These are phyloP conservation scores for Thripadectes ignobilis DNA, from an alignment of 2,797 vertebrate species.

Conservation along the genomic window DNA sequence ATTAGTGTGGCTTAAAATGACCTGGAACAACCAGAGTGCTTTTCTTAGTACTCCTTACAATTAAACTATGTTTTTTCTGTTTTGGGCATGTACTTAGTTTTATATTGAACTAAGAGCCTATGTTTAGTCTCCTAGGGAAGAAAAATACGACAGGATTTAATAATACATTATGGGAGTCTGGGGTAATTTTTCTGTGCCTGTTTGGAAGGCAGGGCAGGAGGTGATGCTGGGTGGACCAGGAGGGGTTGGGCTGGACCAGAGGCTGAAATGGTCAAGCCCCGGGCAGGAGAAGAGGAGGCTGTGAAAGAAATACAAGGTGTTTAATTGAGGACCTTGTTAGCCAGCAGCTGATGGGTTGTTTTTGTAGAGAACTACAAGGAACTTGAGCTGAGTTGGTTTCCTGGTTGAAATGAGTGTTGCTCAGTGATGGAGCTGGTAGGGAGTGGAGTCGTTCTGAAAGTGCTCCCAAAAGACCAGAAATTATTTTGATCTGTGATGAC, in stretches of 20 bases:
- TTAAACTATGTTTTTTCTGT: constrained; percentile 13
- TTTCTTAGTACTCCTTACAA: neutral
- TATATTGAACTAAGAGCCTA: constrained; percentile 16
- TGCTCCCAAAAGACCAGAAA: neutral
- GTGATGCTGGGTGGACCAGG: neutral
- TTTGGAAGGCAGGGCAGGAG: neutral
- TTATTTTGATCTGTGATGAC: neutral
- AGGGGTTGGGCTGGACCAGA: neutral
- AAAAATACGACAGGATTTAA: constrained; percentile 25
- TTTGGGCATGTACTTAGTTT: constrained; percentile 5
- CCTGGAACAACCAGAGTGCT: neutral
- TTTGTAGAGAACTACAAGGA: neutral
- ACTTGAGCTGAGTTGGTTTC: neutral
- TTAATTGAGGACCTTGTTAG: neutral
- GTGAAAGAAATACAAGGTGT: neutral
- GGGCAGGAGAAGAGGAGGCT: neutral
- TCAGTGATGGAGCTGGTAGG: neutral
- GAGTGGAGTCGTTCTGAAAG: neutral
- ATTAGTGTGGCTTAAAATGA: constrained; percentile 18
- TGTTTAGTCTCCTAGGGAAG: constrained; percentile 45
- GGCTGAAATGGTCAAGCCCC: neutral
- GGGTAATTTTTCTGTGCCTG: neutral
- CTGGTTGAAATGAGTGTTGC: neutral
- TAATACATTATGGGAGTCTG: neutral
- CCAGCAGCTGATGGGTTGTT: neutral